phyloP scores from a whole-genome alignment of 2,113 vertebrate genomes.

The Alosa alosa region DNA sequence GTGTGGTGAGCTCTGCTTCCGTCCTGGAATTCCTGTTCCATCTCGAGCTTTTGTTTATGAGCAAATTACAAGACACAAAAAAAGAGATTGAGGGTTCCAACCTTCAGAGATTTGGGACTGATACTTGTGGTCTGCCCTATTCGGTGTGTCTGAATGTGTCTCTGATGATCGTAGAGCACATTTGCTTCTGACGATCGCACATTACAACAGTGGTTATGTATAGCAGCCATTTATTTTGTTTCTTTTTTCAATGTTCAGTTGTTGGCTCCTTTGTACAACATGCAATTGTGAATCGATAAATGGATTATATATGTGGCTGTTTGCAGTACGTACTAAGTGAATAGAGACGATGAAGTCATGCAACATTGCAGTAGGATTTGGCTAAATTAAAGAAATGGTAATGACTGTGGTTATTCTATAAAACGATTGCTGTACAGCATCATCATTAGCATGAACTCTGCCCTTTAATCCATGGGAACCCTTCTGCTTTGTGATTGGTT shows the following conservation, averaged over 20 bases:
- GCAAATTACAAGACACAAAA: neutral
- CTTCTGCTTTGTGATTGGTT: neutral
- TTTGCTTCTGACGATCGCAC: no score
- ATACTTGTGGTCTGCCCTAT: neutral
- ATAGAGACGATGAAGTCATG: neutral
- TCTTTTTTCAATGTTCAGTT: neutral
- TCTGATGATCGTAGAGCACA: neutral
- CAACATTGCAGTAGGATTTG: neutral
- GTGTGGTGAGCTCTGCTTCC: neutral
- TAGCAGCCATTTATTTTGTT: neutral
- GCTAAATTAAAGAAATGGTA: neutral
- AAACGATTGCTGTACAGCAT: neutral
- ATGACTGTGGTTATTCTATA: neutral
- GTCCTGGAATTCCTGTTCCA: neutral
- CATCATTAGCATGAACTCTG: neutral
- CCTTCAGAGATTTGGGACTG: neutral
- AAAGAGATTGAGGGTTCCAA: neutral
- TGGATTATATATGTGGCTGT: neutral
- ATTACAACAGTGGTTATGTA: neutral
- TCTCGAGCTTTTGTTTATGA: neutral
- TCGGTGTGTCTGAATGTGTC: neutral
- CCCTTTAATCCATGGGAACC: neutral
- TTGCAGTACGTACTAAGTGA: neutral
- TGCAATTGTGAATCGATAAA: neutral
- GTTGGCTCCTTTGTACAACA: neutral